Evolutionary conservation across 2,888 invertebrate genomes (phyloP), one percentile per base, ranked within the genome.

Genomic region (Macrosiphum euphorbiae): DNA sequence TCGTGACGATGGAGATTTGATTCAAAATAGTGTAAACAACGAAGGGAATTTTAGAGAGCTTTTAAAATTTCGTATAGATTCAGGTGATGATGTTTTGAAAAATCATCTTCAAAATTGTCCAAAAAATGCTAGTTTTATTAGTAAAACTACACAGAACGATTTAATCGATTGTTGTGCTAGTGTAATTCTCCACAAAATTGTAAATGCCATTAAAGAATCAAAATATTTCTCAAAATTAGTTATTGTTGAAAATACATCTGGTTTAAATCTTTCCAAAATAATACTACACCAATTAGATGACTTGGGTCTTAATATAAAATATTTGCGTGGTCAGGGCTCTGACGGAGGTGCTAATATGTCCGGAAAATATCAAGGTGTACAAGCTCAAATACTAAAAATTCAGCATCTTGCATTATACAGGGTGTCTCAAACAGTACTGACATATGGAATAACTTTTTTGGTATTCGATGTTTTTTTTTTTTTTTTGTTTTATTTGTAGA

Each of bases 101-200:
- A 91, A 95, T 78, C 95, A 95, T 94, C 94, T 94, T 94, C 89
- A 94, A 94, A 89, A 89, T 92, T 85, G 88, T 85, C 50, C 92
- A 3, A 61, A 61, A 61, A 61, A 61, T 61, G 61, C n/a, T 61
- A 61, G n/a, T 61, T 61, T n/a, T 61, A 61, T 61, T n/a, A 61
- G 28, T 61, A 61, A 61, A n/a, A 92, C 88, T 50, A 95, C 95
- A 88, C 95, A 95, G 94, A 95, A 95, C 92, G 95, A 95, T 91
- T 94, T 95, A 28, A 95, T 95, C 91, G 84, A 94, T 44, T 93
- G 90, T 84, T 95, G 95, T 84, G 95, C 94, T 44, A 88, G 93
- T 58, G 90, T 95, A 44, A 94, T 95, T 92, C 92, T 92, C 24
- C 91, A 92, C 84, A 93, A 95, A 91, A 95, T 95, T 90, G 95